Percentiles rank a stretch among this genome's conserved stretches.
Conservation (phyloP, 2,888 invertebrate genomes). For the Erynnis tages region DNA sequence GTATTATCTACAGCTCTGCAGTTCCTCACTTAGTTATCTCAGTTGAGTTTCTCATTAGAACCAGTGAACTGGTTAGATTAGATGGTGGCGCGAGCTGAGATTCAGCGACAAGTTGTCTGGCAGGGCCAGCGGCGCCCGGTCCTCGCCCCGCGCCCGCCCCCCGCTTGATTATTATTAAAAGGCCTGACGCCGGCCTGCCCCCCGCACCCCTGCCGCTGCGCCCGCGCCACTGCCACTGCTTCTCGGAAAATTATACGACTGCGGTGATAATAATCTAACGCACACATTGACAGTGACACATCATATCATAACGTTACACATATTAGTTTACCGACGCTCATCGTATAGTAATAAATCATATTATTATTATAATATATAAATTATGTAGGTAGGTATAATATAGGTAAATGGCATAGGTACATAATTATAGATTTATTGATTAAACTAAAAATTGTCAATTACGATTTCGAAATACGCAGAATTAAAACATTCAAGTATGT, state of each 20-base stretch:
- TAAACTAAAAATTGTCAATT: too few species aligned
- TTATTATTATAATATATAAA: too few species aligned
- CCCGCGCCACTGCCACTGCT: constrained; percentile 41
- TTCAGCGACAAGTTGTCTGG: constrained; percentile 79
- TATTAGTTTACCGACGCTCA: not conserved
- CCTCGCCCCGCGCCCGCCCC: constrained; percentile 29
- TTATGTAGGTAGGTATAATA: too few species aligned
- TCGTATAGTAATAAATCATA: too few species aligned
- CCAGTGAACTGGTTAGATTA: constrained; percentile 18
- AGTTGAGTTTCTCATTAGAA: constrained; percentile 5
- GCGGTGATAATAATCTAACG: constrained; percentile 43
- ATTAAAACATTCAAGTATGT: too few species aligned
- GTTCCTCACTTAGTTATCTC: too few species aligned
- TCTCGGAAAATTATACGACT: constrained; percentile 64
- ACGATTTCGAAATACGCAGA: too few species aligned
- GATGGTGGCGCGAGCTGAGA: constrained; percentile 25
- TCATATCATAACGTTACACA: too few species aligned
- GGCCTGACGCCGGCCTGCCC: constrained; percentile 52
- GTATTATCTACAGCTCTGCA: too few species aligned
- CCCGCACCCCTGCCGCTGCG: constrained; percentile 37
- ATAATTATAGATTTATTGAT: too few species aligned
- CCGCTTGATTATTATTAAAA: constrained; percentile 46
- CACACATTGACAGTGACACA: constrained; percentile 44
- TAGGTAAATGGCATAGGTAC: too few species aligned
- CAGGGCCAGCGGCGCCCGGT: constrained; percentile 52